Base-by-base conservation (phyloP, 2,888 invertebrate species). In the Lepidochrysops patricia region DNA sequence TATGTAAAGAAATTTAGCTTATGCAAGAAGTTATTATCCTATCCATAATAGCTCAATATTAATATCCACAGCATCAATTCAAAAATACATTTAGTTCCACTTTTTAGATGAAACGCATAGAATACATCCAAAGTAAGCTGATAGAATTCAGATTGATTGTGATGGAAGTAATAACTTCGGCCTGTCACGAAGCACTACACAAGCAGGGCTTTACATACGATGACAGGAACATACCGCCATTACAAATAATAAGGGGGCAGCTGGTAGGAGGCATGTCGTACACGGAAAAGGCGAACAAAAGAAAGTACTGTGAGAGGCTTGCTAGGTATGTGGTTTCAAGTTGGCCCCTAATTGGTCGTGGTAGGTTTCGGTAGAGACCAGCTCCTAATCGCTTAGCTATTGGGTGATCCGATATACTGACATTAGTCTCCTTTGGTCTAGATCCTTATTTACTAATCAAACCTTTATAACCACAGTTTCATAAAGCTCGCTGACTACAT, bases 231-330 rank as follows among this genome's bases (percentile, higher is more conserved):
- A 74, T 88, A 63, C 82, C 84, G 2, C 86, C 87, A 0, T 84
- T 80, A 37, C 79, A 80, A 65, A 82, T 91, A 0, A 87, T 92
- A 4, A 71, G 91, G n/a, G 91, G 91, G 27, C 91, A 91, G 72
- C 90, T 91, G 61, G 90, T 91, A 0, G 91, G 92, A 19, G 94
- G 94, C 66, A 94, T 96, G 92, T 94, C 95, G 2, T 97, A 96
- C 74, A 96, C 96, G 57, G 95, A 97, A 72, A 96, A 96, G 72
- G 95, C 95, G 0, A 93, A 93, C 70, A 97, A 97, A 73, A 91
- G 95, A 64, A 92, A 93, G 67, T 95, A 94, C 74, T 97, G 96
- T 73, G 92, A 92, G 73, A 88, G 95, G 63, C 87, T 97, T 1
- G 93, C 95, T 35, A 91, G 94, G 96, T 96, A 87, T 76, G 32